phyloP scores from a whole-genome alignment of 2,113 vertebrate species.

The Propithecus coquereli region DNA sequence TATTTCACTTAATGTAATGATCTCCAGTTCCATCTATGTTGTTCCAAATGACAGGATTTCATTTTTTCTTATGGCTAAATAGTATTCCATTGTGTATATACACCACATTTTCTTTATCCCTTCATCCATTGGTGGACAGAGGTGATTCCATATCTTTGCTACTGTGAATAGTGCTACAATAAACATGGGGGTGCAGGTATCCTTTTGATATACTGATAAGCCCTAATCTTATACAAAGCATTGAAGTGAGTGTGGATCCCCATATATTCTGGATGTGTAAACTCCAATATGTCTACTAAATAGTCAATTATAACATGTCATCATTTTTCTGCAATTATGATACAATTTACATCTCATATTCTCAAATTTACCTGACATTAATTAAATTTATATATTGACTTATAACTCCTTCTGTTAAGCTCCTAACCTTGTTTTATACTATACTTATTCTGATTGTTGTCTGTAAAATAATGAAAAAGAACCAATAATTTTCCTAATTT shows the following conservation, averaged over 20 bases:
- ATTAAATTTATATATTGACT: neutral
- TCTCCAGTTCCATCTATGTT: neutral
- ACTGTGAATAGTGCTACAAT: neutral
- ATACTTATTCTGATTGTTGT: neutral
- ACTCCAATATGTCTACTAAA: neutral
- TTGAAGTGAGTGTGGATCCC: neutral
- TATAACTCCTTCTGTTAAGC: neutral
- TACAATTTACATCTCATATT: neutral
- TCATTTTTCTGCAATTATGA: neutral
- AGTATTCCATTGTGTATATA: neutral
- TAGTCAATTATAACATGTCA: neutral
- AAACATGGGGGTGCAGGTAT: neutral
- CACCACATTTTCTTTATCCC: neutral
- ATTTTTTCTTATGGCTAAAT: neutral
- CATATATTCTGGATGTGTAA: neutral
- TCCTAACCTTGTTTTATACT: neutral
- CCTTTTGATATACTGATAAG: neutral
- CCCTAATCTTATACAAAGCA: neutral
- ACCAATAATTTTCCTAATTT: neutral
- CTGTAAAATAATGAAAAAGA: neutral
- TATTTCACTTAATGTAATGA: neutral
- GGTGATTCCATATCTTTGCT: neutral
- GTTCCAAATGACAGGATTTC: neutral
- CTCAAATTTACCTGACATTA: neutral
- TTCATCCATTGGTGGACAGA: neutral